phyloP scores from a whole-genome alignment of 2,113 vertebrate species.

The Coracopsis vasa region DNA sequence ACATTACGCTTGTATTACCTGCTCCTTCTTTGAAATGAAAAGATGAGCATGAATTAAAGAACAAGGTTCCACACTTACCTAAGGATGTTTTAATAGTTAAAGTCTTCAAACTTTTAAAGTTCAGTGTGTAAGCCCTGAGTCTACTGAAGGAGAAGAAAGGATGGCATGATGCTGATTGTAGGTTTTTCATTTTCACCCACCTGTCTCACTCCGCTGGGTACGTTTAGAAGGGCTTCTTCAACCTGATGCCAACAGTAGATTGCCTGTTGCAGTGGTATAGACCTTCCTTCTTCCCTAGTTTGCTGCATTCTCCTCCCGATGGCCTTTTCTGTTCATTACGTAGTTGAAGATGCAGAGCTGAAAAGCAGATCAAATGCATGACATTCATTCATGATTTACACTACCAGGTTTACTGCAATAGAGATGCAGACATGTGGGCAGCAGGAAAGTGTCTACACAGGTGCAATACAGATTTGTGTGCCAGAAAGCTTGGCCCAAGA shows the following conservation, averaged over 20 bases:
- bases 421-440: neutral
- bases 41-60: neutral
- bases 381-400: neutral
- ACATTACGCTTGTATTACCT: neutral
- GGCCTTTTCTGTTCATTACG: neutral
- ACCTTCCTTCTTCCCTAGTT: neutral
- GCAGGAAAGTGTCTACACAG: neutral
- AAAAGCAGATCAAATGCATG: neutral
- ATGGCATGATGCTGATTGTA: rapidly evolving
- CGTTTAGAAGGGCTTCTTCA: neutral
- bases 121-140: neutral
- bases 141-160: neutral
- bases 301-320: neutral
- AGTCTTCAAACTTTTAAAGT: neutral
- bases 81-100: neutral
- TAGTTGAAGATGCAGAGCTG: neutral
- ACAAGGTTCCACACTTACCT: neutral
- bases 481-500: neutral
- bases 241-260: neutral
- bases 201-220: neutral
- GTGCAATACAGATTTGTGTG: neutral
- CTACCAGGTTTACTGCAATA: neutral
- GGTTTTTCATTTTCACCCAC: neutral
- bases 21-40: neutral
- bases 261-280: neutral